Evolutionary conservation across 2,888 invertebrate genomes (phyloP), one percentile per base, ranked within the genome.

Genomic region (Hofmannophila pseudospretella): DNA sequence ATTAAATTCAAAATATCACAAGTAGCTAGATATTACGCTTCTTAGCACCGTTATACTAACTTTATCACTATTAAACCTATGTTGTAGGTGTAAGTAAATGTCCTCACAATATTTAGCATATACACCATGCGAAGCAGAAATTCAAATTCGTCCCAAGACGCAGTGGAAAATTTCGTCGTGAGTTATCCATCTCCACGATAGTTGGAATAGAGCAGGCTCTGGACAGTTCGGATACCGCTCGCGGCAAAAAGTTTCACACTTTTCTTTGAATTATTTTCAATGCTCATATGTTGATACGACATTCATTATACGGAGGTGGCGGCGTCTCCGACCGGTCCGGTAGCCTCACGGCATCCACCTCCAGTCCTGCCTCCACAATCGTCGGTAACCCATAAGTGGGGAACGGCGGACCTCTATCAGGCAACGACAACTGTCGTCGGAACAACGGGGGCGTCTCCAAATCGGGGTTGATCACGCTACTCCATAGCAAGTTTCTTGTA

Each of bases 301-400:
- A 81, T 39, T 86, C 84, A 34, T 73, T 60, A 44, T 88, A 88
- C 0, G 87, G 80, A 1, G 88, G 88, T 0, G 88, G 88, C 0
- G 88, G 88, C 0, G 88, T 87, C 45, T 87, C 88, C 4, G 71
- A 48, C 34, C 81, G 55, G 42, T 62, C 56, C 0, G 74, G 75
- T 5, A 72, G 28, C 3, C 75, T 54, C 3, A 82, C 65, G 4
- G 77, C 75, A 36, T 80, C 80, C 2, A 64, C 68, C 12, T 68
- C 72, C 14, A 71, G 36, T 2, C 60, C 56, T 7, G 72, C 58
- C 32, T 68, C 72, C 2, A 59, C 54, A 0, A 57, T 56, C 0
- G 58, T 56, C 1, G 74, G 72, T 29, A 78, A 41, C 1, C 72
- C 71, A 33, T 69, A 73, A 12, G 68, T 53, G 2, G 68, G 65